These are phyloP conservation scores for Drosophila serrata DNA, from an alignment of 1,140 invertebrate genomes.

Conservation along the genomic window DNA sequence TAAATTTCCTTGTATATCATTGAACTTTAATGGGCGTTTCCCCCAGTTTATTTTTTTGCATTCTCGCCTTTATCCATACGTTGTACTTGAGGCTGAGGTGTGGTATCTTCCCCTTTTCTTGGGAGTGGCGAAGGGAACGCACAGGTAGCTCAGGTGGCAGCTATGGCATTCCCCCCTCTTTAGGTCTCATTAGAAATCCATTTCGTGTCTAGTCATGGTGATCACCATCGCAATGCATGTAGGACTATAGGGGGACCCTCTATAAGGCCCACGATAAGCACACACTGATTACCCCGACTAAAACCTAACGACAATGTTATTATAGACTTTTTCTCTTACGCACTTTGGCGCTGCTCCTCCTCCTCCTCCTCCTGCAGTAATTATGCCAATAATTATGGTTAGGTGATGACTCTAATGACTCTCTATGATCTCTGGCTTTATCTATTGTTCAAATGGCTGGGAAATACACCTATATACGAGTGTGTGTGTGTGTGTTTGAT, in stretches of 20 bases:
- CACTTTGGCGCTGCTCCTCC: slow-evolving; percentile 13
- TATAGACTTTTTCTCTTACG: slow-evolving; percentile 46
- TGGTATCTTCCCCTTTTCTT: slow-evolving; percentile 5
- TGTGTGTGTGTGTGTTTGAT: slow-evolving; percentile 46
- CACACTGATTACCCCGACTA: slow-evolving; percentile 55
- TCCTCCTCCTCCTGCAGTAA: slow-evolving; percentile 40
- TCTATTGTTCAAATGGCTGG: slow-evolving; percentile 55
- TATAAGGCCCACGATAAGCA: slow-evolving; percentile 51
- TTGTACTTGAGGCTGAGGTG: slow-evolving; percentile 1
- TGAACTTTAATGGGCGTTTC: slow-evolving; percentile 20
- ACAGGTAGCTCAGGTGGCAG: slow-evolving; percentile 19
- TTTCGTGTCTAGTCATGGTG: slow-evolving; percentile 42
- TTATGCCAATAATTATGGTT: slow-evolving; percentile 70
- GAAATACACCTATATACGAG: slow-evolving; percentile 2
- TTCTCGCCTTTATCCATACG: slow-evolving; percentile 15
- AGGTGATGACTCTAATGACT: slow-evolving; percentile 66
- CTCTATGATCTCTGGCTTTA: slow-evolving; percentile 54
- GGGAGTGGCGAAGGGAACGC: slow-evolving; percentile 14
- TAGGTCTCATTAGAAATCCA: slow-evolving; percentile 45
- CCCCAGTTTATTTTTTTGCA: slow-evolving; percentile 24
- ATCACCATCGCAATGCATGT: slow-evolving; percentile 17
- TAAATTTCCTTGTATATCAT: slow-evolving; percentile 7
- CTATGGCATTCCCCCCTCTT: background rate
- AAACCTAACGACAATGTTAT: slow-evolving; percentile 65
- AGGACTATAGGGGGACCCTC: slow-evolving; percentile 1